Base-by-base conservation (phyloP, 2,888 invertebrate species). In the Perithous albicinctus region DNA sequence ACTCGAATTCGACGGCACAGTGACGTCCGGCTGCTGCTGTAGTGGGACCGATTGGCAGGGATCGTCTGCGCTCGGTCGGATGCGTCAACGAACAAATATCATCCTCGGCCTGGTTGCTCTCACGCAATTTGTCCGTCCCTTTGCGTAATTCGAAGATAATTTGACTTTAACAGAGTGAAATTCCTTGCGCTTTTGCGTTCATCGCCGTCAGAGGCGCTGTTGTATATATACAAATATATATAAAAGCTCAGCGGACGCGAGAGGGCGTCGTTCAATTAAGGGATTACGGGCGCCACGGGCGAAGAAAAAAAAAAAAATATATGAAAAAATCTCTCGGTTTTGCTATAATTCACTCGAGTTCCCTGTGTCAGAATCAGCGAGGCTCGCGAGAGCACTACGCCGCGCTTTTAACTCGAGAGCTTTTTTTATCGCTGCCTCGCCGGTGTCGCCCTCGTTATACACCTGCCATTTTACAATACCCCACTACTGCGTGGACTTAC, bases 221-320 rank as follows among this genome's bases (percentile, higher is more conserved):
- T 59, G 56, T 46, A 38, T 51, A 56, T 18, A 59, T n/a, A n/a
- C n/a, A n/a, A n/a, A n/a, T n/a, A n/a, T n/a, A n/a, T n/a, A n/a
- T n/a, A n/a, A n/a, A 59, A 56, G 66, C 69, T 56, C 69, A 20
- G n/a, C 7, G 66, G 38, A 29, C 73, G 43, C 59, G 67, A 70
- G 35, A 66, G n/a, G n/a, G 85, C 85, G 84, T 80, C 84, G 72
- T 89, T 87, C 89, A 89, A 89, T 90, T 90, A 89, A 89, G 86
- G 87, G 86, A 87, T 90, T 88, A 89, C 86, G 85, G 83, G 75
- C 70, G 70, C 43, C 78, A 82, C 61, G 73, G 20, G 74, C 48
- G 66, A 8, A 32, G 12, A 54, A 12, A 85, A 85, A 85, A 85
- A 32, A 12, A 54, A 12, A 85, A 85, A 85, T 85, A 89, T 85